Percentiles rank a stretch among this genome's conserved stretches.
Conservation (phyloP, 2,797 vertebrate species). For the Enteromius viviparus region DNA sequence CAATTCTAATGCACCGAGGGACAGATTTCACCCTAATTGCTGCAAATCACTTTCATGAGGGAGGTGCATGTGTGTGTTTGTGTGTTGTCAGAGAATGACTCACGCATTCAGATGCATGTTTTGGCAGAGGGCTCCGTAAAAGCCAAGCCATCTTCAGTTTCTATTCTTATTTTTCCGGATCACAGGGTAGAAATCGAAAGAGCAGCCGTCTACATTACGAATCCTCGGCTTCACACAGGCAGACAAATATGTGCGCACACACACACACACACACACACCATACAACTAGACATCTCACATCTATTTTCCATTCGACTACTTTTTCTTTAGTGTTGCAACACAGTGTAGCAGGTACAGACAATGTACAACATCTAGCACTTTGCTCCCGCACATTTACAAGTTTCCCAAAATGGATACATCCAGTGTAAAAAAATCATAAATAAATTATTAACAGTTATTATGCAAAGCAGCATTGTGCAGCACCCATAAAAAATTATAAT, state of each 20-base stretch:
- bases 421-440: not conserved
- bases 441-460: slow-evolving; percentile 10
- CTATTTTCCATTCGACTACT: slow-evolving; percentile 56
- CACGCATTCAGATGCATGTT: slow-evolving; percentile 63
- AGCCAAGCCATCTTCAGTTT: slow-evolving; percentile 45
- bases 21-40: slow-evolving; percentile 63
- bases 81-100: slow-evolving; percentile 56
- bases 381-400: not conserved
- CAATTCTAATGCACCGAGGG: slow-evolving; percentile 58
- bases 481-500: not conserved
- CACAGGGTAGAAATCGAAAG: slow-evolving; percentile 34
- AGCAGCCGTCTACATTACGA: slow-evolving; percentile 27
- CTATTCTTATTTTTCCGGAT: slow-evolving; percentile 50
- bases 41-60: slow-evolving; percentile 61
- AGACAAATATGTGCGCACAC: not conserved
- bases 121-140: slow-evolving; percentile 68
- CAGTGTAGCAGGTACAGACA: slow-evolving; percentile 40
- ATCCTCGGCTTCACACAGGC: slow-evolving; percentile 5
- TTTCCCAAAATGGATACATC: not conserved
- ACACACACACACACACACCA: not conserved
- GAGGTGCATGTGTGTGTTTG: slow-evolving; percentile 34
- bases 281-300: slow-evolving; percentile 42
- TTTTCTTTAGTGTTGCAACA: slow-evolving; percentile 34
- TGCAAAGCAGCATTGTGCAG: slow-evolving; percentile 16
- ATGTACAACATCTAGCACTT: slow-evolving; percentile 14